Conservation (phyloP, 2,888 invertebrate species). For the Carterocephalus palaemon region DNA sequence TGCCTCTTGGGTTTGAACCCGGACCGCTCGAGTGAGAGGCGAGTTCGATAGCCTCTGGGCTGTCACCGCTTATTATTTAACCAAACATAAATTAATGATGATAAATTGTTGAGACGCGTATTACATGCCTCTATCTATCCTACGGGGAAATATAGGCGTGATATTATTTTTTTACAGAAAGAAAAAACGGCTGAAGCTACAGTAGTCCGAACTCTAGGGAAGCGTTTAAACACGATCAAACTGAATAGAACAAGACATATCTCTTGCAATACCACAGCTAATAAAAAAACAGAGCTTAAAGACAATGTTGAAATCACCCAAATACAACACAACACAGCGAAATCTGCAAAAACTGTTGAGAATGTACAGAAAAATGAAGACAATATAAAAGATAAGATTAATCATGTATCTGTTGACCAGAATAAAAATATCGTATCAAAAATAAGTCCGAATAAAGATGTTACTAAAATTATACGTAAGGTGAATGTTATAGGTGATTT, state of each 20-base stretch:
- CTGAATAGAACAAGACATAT: conserved; percentile 32
- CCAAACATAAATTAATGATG: no score
- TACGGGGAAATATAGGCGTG: no score
- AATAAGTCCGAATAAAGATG: no score
- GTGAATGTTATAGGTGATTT: no score
- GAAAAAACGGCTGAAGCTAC: conserved; percentile 29
- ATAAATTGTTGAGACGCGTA: no score
- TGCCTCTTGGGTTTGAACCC: no score
- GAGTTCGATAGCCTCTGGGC: no score
- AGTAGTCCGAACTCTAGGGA: conserved; percentile 46
- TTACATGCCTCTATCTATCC: no score
- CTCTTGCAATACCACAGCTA: conserved; percentile 1
- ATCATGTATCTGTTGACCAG: not conserved
- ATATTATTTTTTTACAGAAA: conserved; percentile 37
- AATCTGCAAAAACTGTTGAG: not conserved
- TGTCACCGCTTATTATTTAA: no score
- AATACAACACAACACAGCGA: not conserved
- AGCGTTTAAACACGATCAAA: conserved; percentile 41
- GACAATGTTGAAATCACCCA: not conserved
- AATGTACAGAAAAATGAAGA: not conserved
- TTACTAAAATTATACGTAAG: no score
- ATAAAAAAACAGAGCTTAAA: not conserved
- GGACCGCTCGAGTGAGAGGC: no score
- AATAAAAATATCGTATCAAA: no score
- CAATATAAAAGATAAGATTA: not conserved